Conservation (phyloP, 2,113 vertebrate species). For the Tupaia tana region DNA sequence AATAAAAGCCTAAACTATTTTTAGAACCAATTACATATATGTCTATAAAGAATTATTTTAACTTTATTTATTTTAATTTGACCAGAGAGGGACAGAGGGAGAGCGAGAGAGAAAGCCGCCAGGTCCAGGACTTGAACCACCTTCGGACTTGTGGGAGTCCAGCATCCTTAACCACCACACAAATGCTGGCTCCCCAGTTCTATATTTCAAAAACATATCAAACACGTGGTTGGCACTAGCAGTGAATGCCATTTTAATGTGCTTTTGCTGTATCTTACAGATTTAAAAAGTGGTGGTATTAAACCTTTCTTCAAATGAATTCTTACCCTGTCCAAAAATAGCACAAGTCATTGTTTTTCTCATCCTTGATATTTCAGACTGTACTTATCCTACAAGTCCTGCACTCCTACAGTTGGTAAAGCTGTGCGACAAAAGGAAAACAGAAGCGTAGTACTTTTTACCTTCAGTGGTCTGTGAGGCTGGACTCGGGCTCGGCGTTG, state of each 20-base stretch:
- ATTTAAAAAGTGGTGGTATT: conserved; percentile 76
- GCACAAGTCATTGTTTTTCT: conserved; percentile 30
- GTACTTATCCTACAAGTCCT: conserved; percentile 48
- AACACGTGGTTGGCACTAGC: conserved; percentile 18
- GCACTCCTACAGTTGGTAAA: conserved; percentile 45
- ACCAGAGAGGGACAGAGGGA: too few species aligned
- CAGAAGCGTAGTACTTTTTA: conserved; percentile 81
- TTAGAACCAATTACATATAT: background rate
- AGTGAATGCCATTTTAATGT: conserved; percentile 73
- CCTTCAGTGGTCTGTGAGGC: conserved; percentile 81
- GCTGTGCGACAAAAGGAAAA: conserved; percentile 73
- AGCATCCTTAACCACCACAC: too few species aligned
- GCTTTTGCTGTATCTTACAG: conserved; percentile 76
- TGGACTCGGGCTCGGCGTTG: conserved; percentile 77
- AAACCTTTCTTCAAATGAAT: conserved; percentile 61
- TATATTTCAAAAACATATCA: conserved; percentile 26
- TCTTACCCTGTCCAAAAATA: conserved; percentile 42
- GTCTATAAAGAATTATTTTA: too few species aligned
- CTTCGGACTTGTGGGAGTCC: too few species aligned
- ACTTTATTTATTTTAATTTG: too few species aligned
- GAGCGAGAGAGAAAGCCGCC: too few species aligned
- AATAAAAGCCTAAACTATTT: conserved; percentile 37
- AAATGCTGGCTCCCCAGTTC: background rate
- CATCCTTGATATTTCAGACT: conserved; percentile 39
- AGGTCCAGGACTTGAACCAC: too few species aligned